A percentile compares a stretch with the other conserved stretches of the same genome.
Conservation (phyloP, 2,113 vertebrate species). For the Phylloscopus trochiloides region DNA sequence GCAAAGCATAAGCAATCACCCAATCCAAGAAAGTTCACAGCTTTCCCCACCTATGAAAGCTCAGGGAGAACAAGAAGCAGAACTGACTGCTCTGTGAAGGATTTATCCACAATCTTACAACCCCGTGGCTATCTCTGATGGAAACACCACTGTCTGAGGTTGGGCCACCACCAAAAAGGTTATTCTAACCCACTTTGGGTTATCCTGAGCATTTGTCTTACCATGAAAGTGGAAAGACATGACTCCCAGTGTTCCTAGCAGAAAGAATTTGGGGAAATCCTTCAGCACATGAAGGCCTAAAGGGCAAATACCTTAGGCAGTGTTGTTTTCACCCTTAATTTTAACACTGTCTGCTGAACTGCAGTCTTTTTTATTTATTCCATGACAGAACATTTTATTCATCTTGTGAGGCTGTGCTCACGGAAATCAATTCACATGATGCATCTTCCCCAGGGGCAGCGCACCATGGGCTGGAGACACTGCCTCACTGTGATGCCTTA, state of each 20-base stretch:
- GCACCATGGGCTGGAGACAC: background rate
- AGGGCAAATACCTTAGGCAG: background rate
- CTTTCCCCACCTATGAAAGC: background rate
- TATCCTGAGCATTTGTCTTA: background rate
- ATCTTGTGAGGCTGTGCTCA: background rate
- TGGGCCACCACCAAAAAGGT: background rate
- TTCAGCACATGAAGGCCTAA: background rate
- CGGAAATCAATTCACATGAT: background rate
- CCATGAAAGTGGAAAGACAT: background rate
- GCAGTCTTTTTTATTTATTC: background rate
- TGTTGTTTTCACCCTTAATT: background rate
- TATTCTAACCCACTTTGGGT: background rate
- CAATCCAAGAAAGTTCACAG: background rate
- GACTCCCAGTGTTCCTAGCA: background rate
- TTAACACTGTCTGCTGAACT: background rate
- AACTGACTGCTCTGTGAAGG: background rate
- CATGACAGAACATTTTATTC: background rate
- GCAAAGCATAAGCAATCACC: background rate
- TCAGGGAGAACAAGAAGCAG: background rate
- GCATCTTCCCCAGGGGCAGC: background rate
- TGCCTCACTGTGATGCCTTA: background rate
- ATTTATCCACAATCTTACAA: background rate
- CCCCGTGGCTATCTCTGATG: background rate
- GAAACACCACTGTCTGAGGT: background rate
- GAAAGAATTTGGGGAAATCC: background rate